Conservation (phyloP, 1,140 invertebrate species). For the Nixonia krombeini region DNA sequence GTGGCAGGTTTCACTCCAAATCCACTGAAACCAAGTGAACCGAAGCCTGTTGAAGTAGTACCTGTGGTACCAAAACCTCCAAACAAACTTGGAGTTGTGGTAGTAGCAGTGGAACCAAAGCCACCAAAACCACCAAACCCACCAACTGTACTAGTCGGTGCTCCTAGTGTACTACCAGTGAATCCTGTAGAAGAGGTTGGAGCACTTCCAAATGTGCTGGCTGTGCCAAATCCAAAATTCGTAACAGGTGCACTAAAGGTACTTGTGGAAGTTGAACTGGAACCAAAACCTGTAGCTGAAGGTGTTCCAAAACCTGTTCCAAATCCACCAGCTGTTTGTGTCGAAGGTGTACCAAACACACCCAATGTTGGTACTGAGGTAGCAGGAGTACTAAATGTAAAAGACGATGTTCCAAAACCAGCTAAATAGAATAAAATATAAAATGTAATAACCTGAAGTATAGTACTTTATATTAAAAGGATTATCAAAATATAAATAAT, state of each 20-base stretch:
- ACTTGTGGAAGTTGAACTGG: conserved; percentile 49
- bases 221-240: conserved; percentile 62
- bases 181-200: conserved; percentile 63
- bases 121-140: conserved; percentile 61
- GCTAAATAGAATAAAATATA: conserved; percentile 13
- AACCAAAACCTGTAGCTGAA: conserved; percentile 66
- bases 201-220: conserved; percentile 35
- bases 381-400: conserved; percentile 60
- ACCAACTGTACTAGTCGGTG: conserved; percentile 53
- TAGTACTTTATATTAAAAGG: background rate
- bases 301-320: conserved; percentile 59
- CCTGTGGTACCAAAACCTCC: conserved; percentile 59
- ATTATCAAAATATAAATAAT: background rate
- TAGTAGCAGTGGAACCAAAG: conserved; percentile 62
- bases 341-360: conserved; percentile 64
- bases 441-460: conserved; percentile 5
- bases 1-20: conserved; percentile 69
- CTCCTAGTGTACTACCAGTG: conserved; percentile 62
- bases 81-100: conserved; percentile 65
- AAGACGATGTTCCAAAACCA: conserved; percentile 60
- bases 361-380: conserved; percentile 49
- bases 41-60: conserved; percentile 69
- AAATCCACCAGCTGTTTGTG: conserved; percentile 58
- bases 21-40: conserved; percentile 69
- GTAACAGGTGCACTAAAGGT: conserved; percentile 51